phyloP scores from a whole-genome alignment of 2,113 vertebrate genomes.

The Herpailurus yagouaroundi region DNA sequence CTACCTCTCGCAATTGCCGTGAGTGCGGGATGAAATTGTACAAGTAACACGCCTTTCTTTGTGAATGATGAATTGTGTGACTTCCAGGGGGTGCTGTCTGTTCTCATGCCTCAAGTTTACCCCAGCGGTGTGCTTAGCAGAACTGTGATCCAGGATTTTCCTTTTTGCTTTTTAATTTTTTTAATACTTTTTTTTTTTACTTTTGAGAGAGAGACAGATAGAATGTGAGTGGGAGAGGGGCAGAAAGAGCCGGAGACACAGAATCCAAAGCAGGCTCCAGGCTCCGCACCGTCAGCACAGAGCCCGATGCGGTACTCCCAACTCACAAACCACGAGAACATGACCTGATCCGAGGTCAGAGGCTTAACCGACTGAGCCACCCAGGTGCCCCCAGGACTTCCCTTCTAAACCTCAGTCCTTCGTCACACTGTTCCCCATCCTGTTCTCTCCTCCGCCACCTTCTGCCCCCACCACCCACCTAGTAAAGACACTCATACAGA shows the following conservation, averaged over 20 bases:
- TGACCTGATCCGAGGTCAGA: too few relatives aligned
- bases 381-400: not conserved
- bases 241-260: too few relatives aligned
- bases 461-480: not conserved
- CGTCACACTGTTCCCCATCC: not conserved
- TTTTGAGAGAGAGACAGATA: too few relatives aligned
- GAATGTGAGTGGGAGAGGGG: too few relatives aligned
- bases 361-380: too few relatives aligned
- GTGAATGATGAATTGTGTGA: not conserved
- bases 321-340: too few relatives aligned
- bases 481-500: not conserved
- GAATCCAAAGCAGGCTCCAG: too few relatives aligned
- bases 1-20: not conserved
- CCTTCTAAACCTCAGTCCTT: not conserved
- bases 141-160: not conserved
- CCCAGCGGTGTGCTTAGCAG: not conserved
- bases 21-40: not conserved
- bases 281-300: too few relatives aligned
- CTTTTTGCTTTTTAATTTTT: not conserved
- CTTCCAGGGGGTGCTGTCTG: rapidly evolving
- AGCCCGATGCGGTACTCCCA: too few relatives aligned
- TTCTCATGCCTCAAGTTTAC: not conserved
- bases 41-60: not conserved
- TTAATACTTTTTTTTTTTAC: too few relatives aligned
- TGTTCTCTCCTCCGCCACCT: not conserved